Evolutionary conservation across 2,113 vertebrate species (phyloP).

Genomic region (Brienomyrus brachyistius): DNA sequence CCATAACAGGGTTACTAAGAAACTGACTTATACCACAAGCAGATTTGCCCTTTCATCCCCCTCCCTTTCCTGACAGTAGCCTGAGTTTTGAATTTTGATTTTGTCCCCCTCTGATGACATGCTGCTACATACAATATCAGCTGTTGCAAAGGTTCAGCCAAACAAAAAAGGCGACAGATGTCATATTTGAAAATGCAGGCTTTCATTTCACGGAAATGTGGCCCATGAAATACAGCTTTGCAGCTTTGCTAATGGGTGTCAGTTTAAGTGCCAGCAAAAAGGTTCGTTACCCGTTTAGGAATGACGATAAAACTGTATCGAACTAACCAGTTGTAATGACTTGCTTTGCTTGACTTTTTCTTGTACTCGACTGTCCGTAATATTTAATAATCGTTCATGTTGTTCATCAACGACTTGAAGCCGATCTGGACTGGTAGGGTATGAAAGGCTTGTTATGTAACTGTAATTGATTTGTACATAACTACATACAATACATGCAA

Average conservation of each 20-base stretch:
- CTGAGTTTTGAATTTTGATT: conserved; percentile 25
- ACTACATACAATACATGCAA: not conserved
- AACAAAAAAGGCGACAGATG: not conserved
- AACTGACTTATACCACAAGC: conserved; percentile 19
- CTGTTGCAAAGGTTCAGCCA: not conserved
- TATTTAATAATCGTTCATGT: not conserved
- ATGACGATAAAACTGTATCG: not conserved
- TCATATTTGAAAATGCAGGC: not conserved
- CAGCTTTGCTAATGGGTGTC: not conserved
- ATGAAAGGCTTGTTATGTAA: not conserved
- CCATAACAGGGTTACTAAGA: conserved; percentile 12
- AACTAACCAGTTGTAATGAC: not conserved
- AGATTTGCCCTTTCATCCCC: not conserved
- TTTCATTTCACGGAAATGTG: not conserved
- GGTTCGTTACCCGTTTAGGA: not conserved
- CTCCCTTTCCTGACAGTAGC: conserved; percentile 12
- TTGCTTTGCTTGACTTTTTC: not conserved
- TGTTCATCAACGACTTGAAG: not conserved
- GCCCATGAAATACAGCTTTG: not conserved
- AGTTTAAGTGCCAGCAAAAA: not conserved
- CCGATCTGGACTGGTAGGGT: not conserved
- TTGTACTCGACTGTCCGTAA: not conserved
- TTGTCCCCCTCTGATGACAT: not conserved
- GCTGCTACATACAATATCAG: not conserved
- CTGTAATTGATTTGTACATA: not conserved